Evolutionary conservation across 2,113 vertebrate species (phyloP).

Genomic region (Pterocles gutturalis): DNA sequence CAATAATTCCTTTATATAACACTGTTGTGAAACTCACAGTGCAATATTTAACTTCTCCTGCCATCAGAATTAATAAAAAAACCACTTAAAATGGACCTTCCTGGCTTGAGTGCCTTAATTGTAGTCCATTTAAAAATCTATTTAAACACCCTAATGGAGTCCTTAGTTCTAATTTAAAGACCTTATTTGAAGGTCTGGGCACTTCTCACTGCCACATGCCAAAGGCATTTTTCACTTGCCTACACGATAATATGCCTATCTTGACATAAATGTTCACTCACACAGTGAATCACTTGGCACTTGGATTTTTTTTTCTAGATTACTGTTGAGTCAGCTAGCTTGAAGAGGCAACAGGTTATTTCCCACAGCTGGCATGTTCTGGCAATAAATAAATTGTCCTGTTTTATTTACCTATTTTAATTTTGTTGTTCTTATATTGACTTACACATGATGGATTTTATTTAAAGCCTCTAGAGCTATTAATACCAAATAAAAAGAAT

Average conservation of each 20-base stretch:
- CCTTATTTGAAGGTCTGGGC: background rate
- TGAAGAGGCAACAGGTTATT: constrained; percentile 30
- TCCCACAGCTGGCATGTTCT: constrained; percentile 9
- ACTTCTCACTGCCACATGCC: background rate
- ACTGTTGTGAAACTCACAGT: background rate
- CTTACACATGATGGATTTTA: background rate
- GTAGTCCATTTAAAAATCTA: constrained; percentile 20
- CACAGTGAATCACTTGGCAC: background rate
- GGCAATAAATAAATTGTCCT: constrained; percentile 3
- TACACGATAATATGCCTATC: background rate
- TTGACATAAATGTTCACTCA: background rate
- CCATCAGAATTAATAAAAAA: constrained; percentile 5
- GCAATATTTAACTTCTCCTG: background rate
- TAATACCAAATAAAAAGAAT: background rate
- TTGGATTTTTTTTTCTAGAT: background rate
- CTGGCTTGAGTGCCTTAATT: background rate
- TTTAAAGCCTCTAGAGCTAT: background rate
- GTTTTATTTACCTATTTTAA: constrained; percentile 45
- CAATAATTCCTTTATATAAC: constrained; percentile 5
- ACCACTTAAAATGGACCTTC: background rate
- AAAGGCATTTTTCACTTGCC: background rate
- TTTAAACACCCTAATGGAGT: background rate
- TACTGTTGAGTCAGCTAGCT: constrained; percentile 16
- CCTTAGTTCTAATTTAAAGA: constrained; percentile 14
- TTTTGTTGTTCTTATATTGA: background rate